phyloP scores from a whole-genome alignment of 2,888 invertebrate genomes.

The Copidosoma aretas region DNA sequence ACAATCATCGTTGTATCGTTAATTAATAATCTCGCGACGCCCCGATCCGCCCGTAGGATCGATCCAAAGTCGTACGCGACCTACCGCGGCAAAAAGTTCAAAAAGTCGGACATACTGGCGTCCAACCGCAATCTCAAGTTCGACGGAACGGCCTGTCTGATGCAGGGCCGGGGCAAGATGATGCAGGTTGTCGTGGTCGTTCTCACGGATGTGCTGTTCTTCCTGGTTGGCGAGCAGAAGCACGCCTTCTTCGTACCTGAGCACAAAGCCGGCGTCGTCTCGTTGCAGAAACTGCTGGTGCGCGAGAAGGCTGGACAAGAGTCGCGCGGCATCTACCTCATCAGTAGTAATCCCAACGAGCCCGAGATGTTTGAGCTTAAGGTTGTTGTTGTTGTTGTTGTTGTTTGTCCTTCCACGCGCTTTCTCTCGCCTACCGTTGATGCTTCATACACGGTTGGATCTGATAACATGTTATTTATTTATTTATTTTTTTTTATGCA shows the following conservation, averaged over 20 bases:
- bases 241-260: slow-evolving; percentile 93
- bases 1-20: too few relatives aligned
- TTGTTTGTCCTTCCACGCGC: too few relatives aligned
- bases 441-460: background rate
- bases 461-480: too few relatives aligned
- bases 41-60: too few relatives aligned
- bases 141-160: slow-evolving; percentile 87
- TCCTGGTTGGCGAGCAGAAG: slow-evolving; percentile 85
- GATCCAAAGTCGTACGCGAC: slow-evolving; percentile 91
- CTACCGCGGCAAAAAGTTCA: slow-evolving; percentile 86
- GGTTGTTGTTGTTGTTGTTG: too few relatives aligned
- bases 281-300: slow-evolving; percentile 88
- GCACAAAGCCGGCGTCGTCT: slow-evolving; percentile 94
- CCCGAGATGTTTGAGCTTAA: slow-evolving; percentile 97
- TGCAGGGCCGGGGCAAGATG: slow-evolving; percentile 91
- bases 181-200: slow-evolving; percentile 88
- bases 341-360: slow-evolving; percentile 87
- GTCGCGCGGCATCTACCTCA: slow-evolving; percentile 88
- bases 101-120: slow-evolving; percentile 88
- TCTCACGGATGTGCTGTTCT: slow-evolving; percentile 89
- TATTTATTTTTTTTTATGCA: background rate
- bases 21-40: too few relatives aligned
- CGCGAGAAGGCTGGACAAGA: slow-evolving; percentile 93
- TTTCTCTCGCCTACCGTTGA: background rate
- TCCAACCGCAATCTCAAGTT: slow-evolving; percentile 84